Conservation (phyloP, 2,113 vertebrate species). For the Stigmatopora argus region DNA sequence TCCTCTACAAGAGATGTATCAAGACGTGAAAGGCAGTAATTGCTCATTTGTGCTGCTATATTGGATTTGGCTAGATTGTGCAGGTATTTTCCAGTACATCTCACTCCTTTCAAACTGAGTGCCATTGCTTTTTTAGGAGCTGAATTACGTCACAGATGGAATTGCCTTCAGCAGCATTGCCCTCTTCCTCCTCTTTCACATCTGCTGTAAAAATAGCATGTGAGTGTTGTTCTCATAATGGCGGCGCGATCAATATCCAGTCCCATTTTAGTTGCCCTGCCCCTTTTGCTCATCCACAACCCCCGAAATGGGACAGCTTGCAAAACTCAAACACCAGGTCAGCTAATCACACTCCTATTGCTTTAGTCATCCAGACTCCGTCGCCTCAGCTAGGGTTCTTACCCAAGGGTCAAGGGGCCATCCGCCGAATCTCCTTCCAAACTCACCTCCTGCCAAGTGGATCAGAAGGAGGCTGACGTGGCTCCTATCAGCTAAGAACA, state of each 20-base stretch:
- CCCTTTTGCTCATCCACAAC: constrained; percentile 51
- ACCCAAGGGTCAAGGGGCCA: constrained; percentile 65
- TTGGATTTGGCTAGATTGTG: background rate
- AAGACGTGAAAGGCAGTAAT: background rate
- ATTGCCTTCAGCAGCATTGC: constrained; percentile 59
- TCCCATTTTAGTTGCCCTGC: constrained; percentile 61
- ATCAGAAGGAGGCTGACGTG: constrained; percentile 57
- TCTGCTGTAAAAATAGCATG: constrained; percentile 69
- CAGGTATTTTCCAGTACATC: background rate
- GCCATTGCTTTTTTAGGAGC: constrained; percentile 25
- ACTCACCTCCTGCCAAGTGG: constrained; percentile 57
- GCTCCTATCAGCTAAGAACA: constrained; percentile 51
- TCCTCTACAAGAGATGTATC: no score
- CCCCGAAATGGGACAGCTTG: constrained; percentile 72
- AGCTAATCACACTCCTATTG: constrained; percentile 67
- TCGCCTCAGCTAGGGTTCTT: constrained; percentile 51
- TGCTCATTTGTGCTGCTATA: background rate
- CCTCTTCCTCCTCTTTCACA: constrained; percentile 38
- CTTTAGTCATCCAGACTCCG: constrained; percentile 53
- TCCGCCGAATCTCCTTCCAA: constrained; percentile 47
- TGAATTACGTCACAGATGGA: constrained; percentile 63
- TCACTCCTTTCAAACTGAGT: background rate
- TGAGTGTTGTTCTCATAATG: constrained; percentile 65
- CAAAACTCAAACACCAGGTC: constrained; percentile 66
- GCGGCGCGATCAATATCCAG: constrained; percentile 69